Evolutionary conservation across 2,113 vertebrate genomes (phyloP).

Genomic region (Choloepus hoffmanni): DNA sequence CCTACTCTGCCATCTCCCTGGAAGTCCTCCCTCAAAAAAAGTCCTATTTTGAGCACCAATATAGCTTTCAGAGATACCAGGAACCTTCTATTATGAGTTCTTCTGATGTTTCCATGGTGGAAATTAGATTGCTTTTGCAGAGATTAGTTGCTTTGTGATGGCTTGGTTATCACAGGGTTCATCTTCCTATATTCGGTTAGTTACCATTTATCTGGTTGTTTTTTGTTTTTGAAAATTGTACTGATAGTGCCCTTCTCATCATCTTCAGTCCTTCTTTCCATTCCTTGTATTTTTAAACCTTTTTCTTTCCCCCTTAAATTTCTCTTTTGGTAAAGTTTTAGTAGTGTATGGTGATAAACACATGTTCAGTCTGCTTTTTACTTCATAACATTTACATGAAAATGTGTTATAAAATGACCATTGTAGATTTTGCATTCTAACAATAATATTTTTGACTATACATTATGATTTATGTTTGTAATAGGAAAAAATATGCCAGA

Average conservation of each 20-base stretch:
- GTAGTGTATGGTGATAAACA: not conserved
- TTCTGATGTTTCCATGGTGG: not conserved
- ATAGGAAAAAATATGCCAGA: not conserved
- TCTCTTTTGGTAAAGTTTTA: slow-evolving; percentile 26
- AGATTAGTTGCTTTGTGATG: not conserved
- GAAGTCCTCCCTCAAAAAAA: too few species aligned
- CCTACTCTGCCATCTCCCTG: too few species aligned
- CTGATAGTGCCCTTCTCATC: not conserved
- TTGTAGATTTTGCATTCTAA: slow-evolving; percentile 5
- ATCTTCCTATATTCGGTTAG: not conserved
- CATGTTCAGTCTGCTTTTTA: slow-evolving; percentile 4
- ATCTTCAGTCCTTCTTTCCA: not conserved
- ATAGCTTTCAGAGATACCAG: slow-evolving; percentile 8
- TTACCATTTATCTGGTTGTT: not conserved
- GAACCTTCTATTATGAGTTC: not conserved
- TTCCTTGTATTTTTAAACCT: not conserved
- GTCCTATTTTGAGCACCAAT: not conserved
- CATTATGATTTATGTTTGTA: slow-evolving; percentile 1
- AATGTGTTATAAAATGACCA: not conserved
- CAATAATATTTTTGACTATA: slow-evolving; percentile 24
- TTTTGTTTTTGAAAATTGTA: not conserved
- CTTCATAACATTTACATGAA: slow-evolving; percentile 25
- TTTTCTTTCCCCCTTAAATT: not conserved
- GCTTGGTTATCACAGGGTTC: not conserved
- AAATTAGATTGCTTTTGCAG: not conserved